A percentile compares a stretch with the other conserved stretches of the same genome.
Conservation (phyloP, 2,888 invertebrate species). For the Lottia gigantea region DNA sequence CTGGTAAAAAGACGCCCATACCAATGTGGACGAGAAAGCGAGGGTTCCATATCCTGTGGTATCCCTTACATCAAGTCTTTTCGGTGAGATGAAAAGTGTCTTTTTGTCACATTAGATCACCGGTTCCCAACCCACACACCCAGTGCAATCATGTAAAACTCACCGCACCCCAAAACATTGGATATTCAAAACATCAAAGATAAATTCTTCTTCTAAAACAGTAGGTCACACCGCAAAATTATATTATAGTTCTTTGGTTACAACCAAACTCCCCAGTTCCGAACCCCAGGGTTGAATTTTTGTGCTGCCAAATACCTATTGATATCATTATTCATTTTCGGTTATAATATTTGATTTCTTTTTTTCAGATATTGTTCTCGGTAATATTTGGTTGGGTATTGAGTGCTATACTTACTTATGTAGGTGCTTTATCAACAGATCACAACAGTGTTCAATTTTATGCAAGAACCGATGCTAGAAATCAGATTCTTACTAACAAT, state of each 20-base stretch:
- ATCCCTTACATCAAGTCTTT: slow-evolving; percentile 30
- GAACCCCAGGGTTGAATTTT: no score
- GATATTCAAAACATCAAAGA: no score
- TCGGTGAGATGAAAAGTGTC: slow-evolving; percentile 22
- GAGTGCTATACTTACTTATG: slow-evolving; percentile 39
- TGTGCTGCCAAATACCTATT: no score
- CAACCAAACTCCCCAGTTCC: no score
- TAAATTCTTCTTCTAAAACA: no score
- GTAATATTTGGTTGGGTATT: slow-evolving; percentile 40
- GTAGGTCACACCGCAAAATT: no score
- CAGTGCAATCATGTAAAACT: neutral
- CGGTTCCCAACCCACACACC: neutral
- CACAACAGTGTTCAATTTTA: slow-evolving; percentile 46
- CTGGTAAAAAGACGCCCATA: slow-evolving; percentile 25
- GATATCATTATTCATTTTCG: neutral
- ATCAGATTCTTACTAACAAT: slow-evolving; percentile 34
- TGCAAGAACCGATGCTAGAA: slow-evolving; percentile 46
- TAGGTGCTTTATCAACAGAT: slow-evolving; percentile 63
- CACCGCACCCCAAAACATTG: no score
- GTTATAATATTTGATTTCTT: neutral
- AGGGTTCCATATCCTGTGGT: slow-evolving; percentile 26
- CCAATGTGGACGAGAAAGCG: slow-evolving; percentile 26
- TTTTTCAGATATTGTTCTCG: slow-evolving; percentile 38
- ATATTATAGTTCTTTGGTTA: no score
- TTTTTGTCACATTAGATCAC: no score